Evolutionary conservation across 2,113 vertebrate species (phyloP).

Genomic region (Indicator indicator): DNA sequence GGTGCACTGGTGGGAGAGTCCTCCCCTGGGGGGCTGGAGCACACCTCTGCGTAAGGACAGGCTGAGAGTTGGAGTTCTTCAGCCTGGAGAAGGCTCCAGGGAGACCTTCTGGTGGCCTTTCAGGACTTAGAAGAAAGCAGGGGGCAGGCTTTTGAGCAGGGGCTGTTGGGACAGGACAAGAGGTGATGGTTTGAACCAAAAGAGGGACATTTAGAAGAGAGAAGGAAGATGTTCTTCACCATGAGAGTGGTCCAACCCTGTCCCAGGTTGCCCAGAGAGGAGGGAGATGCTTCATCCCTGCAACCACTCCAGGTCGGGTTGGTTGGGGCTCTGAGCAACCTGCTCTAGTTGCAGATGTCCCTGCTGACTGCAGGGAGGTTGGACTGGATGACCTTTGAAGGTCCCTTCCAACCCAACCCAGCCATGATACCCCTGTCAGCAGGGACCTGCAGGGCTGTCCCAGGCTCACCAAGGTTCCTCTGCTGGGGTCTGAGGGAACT

Average conservation of each 20-base stretch:
- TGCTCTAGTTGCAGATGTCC: background rate
- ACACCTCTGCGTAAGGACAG: background rate
- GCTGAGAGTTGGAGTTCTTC: background rate
- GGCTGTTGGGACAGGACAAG: background rate
- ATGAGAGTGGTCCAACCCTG: background rate
- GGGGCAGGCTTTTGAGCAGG: background rate
- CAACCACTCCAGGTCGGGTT: background rate
- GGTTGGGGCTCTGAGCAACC: background rate
- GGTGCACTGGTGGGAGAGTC: background rate
- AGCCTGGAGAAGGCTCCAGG: background rate
- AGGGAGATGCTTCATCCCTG: background rate
- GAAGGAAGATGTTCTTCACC: background rate
- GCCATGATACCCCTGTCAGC: background rate
- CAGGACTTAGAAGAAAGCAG: background rate
- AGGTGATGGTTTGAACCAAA: background rate
- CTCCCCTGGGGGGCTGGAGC: background rate
- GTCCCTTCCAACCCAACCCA: background rate
- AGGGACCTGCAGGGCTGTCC: accelerated
- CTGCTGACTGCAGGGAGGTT: background rate
- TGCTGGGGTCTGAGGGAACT: accelerated
- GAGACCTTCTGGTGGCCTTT: background rate
- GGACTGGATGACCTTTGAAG: background rate
- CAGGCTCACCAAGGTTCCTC: background rate
- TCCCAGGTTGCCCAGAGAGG: background rate
- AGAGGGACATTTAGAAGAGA: background rate